Conservation (phyloP, 2,113 vertebrate genomes). For the Probosciger aterrimus region DNA sequence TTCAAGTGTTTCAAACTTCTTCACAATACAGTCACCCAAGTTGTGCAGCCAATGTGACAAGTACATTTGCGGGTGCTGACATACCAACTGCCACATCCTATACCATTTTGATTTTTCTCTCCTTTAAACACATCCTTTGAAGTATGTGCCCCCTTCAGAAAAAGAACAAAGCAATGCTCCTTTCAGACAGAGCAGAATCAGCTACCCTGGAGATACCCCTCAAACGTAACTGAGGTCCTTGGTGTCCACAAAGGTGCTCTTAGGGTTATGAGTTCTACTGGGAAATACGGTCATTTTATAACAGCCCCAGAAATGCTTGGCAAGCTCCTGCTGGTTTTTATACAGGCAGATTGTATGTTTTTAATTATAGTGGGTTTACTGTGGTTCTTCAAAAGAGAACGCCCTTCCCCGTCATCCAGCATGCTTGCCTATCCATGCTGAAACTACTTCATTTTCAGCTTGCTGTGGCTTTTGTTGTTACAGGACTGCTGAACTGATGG, state of each 20-base stretch:
- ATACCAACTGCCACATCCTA: neutral
- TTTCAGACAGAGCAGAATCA: neutral
- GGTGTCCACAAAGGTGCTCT: neutral
- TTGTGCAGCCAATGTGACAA: neutral
- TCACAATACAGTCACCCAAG: neutral
- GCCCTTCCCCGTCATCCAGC: neutral
- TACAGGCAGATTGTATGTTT: neutral
- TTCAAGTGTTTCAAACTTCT: neutral
- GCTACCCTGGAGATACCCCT: neutral
- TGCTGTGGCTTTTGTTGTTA: neutral
- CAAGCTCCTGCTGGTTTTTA: neutral
- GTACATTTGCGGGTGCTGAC: neutral
- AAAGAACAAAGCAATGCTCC: neutral
- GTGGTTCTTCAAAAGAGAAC: neutral
- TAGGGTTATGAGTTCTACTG: neutral
- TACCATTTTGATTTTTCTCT: neutral
- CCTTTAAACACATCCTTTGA: neutral
- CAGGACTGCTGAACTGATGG: neutral
- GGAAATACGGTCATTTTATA: neutral
- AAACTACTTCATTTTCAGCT: neutral
- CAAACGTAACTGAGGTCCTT: neutral
- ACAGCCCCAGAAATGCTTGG: neutral
- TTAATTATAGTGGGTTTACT: neutral
- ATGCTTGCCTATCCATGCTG: neutral
- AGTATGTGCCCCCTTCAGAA: neutral